Conservation (phyloP, 2,888 invertebrate species). For the Hofmannophila pseudospretella region DNA sequence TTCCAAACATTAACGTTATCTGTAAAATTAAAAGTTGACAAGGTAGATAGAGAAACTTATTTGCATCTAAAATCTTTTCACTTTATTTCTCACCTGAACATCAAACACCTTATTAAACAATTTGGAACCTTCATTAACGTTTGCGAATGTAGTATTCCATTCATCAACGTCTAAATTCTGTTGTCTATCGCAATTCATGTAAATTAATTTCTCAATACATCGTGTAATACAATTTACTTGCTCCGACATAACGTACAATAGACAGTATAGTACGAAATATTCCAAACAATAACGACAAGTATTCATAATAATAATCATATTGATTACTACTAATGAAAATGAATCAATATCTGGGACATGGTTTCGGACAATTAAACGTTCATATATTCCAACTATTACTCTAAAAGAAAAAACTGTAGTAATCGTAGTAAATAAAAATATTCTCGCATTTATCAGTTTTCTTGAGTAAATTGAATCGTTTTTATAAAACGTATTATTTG, state of each 20-base stretch:
- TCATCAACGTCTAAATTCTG: neutral
- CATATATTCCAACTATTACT: too few relatives aligned
- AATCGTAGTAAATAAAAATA: too few relatives aligned
- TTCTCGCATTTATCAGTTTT: neutral
- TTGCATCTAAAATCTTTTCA: neutral
- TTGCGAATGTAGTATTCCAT: neutral
- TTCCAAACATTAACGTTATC: neutral
- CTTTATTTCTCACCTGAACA: neutral
- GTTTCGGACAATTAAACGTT: too few relatives aligned
- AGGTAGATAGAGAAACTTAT: neutral
- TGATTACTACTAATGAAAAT: too few relatives aligned
- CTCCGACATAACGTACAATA: constrained; percentile 10
- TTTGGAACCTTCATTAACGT: neutral
- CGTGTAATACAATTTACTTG: constrained; percentile 12
- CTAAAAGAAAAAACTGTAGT: too few relatives aligned
- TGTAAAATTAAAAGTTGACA: neutral
- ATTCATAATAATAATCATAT: too few relatives aligned
- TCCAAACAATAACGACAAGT: constrained; percentile 2
- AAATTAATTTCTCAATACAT: neutral
- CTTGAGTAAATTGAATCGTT: too few relatives aligned
- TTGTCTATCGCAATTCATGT: constrained; percentile 25
- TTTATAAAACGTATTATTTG: neutral
- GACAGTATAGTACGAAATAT: constrained; percentile 7
- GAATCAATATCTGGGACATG: too few relatives aligned
- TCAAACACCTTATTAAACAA: neutral